phyloP scores from a whole-genome alignment of 2,888 invertebrate species.

The Andrena chrysosceles region DNA sequence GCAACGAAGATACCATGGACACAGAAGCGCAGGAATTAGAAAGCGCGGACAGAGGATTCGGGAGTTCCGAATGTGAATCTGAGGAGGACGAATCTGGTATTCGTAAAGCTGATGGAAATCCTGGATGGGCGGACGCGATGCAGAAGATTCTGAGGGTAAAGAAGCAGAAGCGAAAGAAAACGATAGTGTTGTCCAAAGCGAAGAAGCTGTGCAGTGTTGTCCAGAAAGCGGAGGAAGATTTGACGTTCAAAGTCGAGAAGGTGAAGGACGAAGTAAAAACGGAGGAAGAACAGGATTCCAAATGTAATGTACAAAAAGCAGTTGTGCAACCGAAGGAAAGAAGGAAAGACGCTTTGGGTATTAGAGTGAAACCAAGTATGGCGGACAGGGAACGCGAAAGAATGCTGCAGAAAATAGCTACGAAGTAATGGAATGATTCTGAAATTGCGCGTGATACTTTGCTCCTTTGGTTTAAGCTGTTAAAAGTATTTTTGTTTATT shows the following conservation, averaged over 20 bases:
- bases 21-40: constrained; percentile 17
- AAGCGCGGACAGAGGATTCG: constrained; percentile 1
- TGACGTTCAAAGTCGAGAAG: constrained; percentile 87
- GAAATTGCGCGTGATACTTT: background rate
- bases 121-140: constrained; percentile 94
- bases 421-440: constrained; percentile 85
- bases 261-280: constrained; percentile 62
- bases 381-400: constrained; percentile 92
- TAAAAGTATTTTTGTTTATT: constrained; percentile 55
- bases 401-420: constrained; percentile 92
- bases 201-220: constrained; percentile 89
- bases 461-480: background rate
- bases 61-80: background rate
- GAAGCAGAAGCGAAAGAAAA: constrained; percentile 91
- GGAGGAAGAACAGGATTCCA: constrained; percentile 78
- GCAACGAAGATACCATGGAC: constrained; percentile 2
- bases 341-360: constrained; percentile 87
- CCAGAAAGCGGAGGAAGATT: constrained; percentile 85
- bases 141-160: constrained; percentile 91
- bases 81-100: background rate
- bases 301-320: constrained; percentile 81
- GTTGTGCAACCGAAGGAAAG: constrained; percentile 77
- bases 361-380: constrained; percentile 91
- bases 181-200: constrained; percentile 91
- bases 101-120: constrained; percentile 84